Evolutionary conservation across 1,140 invertebrate species (phyloP), one percentile per base, ranked within the genome.

Genomic region (Chironomus striatipennis): DNA sequence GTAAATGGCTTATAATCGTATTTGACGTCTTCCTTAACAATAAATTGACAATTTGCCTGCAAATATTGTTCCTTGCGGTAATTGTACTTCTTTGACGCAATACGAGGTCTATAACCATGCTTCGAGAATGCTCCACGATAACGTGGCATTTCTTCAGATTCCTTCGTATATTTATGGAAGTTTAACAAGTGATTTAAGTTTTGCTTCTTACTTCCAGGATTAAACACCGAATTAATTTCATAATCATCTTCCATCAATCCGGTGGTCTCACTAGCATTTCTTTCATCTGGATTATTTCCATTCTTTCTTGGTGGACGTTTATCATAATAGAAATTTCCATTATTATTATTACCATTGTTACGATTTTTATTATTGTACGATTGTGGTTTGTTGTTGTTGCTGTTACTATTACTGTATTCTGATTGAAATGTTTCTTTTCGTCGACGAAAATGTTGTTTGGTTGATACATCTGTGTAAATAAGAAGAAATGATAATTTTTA

Each of bases 41-140:
- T 89, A 88, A 98, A 98, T 83, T 98, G 96, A 83, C 94, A 98
- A 85, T 96, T 96, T 43, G 94, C 94, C 84, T 97, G 94, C 43
- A 98, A 84, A 83, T 95, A 98, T 78, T 95, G 90, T 81, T 98
- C 93, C 82, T 96, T 95, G 83, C 93, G 95, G 82, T 94, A 96
- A 79, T 90, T 91, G 78, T 89, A 87, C 42, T 86, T 84, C 73
- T 76, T 85, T 83, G 75, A 85, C 81, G 67, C 79, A 78, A 84
- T 82, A 75, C 85, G 79, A 78, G 82, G 84, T 79, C 82, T 81
- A 78, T 83, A 81, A 79, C 76, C 83, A 78, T 77, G 79, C 79
- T 77, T 78, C 73, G 78, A 79, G 77, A 78, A 73, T 80, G 79
- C 65, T 20, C 65, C 79, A 77, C 12, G 75, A 77, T 73, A 21